Evolutionary conservation across 2,797 vertebrate species (phyloP).

Genomic region (Prionace glauca): DNA sequence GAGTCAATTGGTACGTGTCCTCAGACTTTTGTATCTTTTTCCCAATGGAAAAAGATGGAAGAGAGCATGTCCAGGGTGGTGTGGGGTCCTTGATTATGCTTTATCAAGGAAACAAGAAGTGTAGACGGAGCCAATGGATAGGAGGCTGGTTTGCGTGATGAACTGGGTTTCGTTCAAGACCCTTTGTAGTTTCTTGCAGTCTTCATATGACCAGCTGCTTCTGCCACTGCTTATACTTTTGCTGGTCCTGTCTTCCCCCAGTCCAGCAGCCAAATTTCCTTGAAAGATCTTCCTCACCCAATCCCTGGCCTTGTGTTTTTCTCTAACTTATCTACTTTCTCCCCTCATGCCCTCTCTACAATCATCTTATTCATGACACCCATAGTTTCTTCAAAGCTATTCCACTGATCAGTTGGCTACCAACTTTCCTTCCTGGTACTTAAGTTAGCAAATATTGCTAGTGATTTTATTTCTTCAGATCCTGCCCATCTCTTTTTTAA

Average conservation of each 20-base stretch:
- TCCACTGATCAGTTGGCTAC: neutral
- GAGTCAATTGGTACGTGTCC: too few species aligned
- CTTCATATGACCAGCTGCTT: neutral
- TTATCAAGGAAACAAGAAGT: too few species aligned
- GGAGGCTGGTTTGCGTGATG: too few species aligned
- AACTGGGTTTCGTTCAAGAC: too few species aligned
- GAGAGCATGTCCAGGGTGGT: too few species aligned
- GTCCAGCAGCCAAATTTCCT: neutral
- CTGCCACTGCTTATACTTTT: neutral
- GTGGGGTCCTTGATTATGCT: too few species aligned
- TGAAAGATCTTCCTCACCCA: neutral
- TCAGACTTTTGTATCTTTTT: too few species aligned
- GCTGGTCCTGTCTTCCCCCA: neutral
- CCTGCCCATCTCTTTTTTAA: neutral
- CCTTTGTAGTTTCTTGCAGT: too few species aligned
- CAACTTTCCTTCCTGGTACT: neutral
- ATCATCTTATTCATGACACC: neutral
- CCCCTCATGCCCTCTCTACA: neutral
- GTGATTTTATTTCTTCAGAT: neutral
- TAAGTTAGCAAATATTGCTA: neutral
- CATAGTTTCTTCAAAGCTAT: neutral
- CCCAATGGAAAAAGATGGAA: too few species aligned
- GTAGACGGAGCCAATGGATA: too few species aligned
- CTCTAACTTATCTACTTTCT: neutral
- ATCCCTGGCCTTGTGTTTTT: neutral